Percentiles rank a stretch among this genome's conserved stretches.
phyloP scores from a whole-genome alignment of 2,113 vertebrate genomes.

The Zonotrichia leucophrys region DNA sequence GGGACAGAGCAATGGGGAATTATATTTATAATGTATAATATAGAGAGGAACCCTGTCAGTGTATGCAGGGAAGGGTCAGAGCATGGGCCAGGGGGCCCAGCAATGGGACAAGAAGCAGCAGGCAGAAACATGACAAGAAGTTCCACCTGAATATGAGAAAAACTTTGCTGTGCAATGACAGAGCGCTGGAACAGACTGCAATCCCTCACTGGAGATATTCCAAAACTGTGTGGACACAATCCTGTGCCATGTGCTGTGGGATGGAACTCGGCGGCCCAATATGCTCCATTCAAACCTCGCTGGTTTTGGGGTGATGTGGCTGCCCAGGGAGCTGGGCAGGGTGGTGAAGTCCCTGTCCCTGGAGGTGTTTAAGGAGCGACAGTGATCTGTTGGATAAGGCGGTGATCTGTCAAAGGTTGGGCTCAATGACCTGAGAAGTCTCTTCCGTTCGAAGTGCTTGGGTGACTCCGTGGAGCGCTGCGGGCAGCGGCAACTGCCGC shows the following conservation, averaged over 20 bases:
- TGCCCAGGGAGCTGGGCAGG: background rate
- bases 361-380: background rate
- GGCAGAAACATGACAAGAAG: background rate
- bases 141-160: background rate
- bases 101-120: too few species aligned
- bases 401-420: background rate
- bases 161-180: background rate
- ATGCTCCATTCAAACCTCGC: background rate
- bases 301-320: background rate
- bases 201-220: background rate
- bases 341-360: background rate
- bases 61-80: background rate
- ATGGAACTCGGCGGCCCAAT: too few species aligned
- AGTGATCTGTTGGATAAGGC: background rate
- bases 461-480: background rate
- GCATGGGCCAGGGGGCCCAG: background rate
- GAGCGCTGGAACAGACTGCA: background rate
- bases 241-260: background rate
- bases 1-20: background rate
- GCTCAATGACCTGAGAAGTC: too few species aligned
- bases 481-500: background rate
- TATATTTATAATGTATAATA: background rate
- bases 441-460: background rate
- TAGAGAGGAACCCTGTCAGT: background rate
- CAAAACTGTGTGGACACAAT: background rate